Evolutionary conservation across 2,888 invertebrate species (phyloP).

Genomic region (Metopia argyrocephala): DNA sequence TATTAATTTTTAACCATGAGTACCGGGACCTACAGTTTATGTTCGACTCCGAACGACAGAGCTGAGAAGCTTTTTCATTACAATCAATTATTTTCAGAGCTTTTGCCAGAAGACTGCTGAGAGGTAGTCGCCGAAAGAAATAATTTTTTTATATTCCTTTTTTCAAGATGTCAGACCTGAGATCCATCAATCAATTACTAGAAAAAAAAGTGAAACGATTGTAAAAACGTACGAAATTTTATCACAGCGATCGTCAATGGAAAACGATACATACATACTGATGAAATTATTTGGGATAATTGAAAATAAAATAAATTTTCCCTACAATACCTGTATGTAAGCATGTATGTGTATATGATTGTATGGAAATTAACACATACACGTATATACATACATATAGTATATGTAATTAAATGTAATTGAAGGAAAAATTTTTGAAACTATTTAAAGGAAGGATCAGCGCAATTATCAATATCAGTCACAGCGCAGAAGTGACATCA

Average conservation of each 20-base stretch:
- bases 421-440: slow-evolving; percentile 49
- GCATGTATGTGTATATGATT: slow-evolving; percentile 71
- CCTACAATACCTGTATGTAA: slow-evolving; percentile 73
- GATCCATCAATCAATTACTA: slow-evolving; percentile 36
- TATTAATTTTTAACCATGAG: too few species aligned
- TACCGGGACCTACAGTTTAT: too few species aligned
- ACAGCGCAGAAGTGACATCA: slow-evolving; percentile 10
- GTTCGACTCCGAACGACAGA: too few species aligned
- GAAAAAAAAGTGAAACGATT: slow-evolving; percentile 56
- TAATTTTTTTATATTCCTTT: too few species aligned
- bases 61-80: too few species aligned
- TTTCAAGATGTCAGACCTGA: too few species aligned
- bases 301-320: slow-evolving; percentile 70
- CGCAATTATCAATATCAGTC: background rate
- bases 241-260: slow-evolving; percentile 34
- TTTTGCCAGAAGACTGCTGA: too few species aligned
- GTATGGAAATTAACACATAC: slow-evolving; percentile 63
- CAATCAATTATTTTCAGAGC: too few species aligned
- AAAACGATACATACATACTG: slow-evolving; percentile 74
- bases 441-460: slow-evolving; percentile 40
- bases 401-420: slow-evolving; percentile 56
- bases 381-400: slow-evolving; percentile 63
- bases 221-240: slow-evolving; percentile 52
- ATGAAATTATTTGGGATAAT: slow-evolving; percentile 70
- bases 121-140: too few species aligned